phyloP scores from a whole-genome alignment of 2,797 vertebrate genomes.

The Orestias chungarensis region DNA sequence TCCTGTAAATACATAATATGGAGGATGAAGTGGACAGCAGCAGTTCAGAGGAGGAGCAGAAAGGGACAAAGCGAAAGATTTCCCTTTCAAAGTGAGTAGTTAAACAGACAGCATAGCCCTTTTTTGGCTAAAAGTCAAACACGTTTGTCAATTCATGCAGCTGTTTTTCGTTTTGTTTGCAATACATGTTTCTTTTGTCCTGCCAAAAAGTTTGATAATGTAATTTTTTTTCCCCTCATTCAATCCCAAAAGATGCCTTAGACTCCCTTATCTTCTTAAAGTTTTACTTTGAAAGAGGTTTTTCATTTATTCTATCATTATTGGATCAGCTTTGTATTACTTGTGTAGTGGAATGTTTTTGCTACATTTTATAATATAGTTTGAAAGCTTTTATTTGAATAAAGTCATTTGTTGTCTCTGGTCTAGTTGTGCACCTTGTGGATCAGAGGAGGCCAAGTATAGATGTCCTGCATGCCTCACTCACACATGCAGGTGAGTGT shows the following conservation, averaged over 20 bases:
- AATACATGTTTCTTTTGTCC: background rate
- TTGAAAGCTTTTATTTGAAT: no score
- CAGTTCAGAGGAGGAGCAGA: constrained; percentile 43
- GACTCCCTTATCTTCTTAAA: background rate
- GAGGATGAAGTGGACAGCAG: constrained; percentile 19
- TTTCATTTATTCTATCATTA: no score
- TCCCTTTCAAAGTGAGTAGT: constrained; percentile 67
- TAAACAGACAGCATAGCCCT: background rate
- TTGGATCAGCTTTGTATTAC: background rate
- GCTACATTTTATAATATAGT: no score
- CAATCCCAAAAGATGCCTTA: background rate
- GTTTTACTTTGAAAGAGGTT: background rate
- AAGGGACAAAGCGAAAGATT: constrained; percentile 74
- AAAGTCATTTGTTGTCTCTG: constrained; percentile 32
- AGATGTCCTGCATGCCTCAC: constrained; percentile 89
- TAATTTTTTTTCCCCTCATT: background rate
- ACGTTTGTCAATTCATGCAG: background rate
- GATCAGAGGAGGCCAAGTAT: constrained; percentile 87
- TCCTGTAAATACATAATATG: background rate
- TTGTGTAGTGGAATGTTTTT: background rate
- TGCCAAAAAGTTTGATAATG: background rate
- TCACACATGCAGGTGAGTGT: constrained; percentile 90
- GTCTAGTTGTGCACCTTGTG: constrained; percentile 89
- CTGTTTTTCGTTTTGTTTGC: background rate
- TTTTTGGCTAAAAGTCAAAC: accelerated